Base-by-base conservation (phyloP, 2,888 invertebrate genomes). In the Caenorhabditis auriculariae region DNA sequence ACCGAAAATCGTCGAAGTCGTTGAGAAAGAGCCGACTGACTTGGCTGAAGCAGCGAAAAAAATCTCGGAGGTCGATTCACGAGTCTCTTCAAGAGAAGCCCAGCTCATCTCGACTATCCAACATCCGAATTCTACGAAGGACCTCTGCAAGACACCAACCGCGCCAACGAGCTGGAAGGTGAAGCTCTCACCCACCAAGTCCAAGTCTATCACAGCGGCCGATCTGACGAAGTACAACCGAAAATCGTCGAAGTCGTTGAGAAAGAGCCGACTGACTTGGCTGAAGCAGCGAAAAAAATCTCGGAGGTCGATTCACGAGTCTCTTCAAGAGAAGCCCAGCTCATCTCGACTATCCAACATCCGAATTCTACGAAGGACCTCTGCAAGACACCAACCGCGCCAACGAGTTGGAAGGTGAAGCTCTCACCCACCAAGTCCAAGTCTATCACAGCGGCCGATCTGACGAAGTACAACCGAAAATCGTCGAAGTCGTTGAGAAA, bases 1-100 rank as follows among this genome's bases (percentile, higher is more conserved):
- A 9, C 44, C 60, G 39, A 64, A 72, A 29, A 43, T 26, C 12
- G 45, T 44, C 28, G 48, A 51, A 26, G 44, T 54, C 12, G 24
- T 42, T 24, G 64, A 60, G 29, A 44, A 52, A 35, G 55, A 44
- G 27, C 44, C 48, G 54, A 48, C 39, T 41, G 48, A 54, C 21
- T 55, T 47, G 15, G 48, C 47, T 19, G 29, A 37, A 21, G 24
- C 45, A 29, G 45, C 39, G 6, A 41, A 26, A 32, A 59, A 66
- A 48, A 47, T 66, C 26, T 53, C 65, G 17, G 65, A 65, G 37
- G 46, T 67, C 19, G n/a, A n/a, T n/a, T n/a, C n/a, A n/a, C n/a
- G n/a, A n/a, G n/a, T n/a, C n/a, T n/a, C n/a, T n/a, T 67, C 64
- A 67, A 66, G 54, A 60, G 54, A 39, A 49, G 66, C 9, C 38